Conservation (phyloP, 2,797 vertebrate species). For the Tragelaphus eurycerus region DNA sequence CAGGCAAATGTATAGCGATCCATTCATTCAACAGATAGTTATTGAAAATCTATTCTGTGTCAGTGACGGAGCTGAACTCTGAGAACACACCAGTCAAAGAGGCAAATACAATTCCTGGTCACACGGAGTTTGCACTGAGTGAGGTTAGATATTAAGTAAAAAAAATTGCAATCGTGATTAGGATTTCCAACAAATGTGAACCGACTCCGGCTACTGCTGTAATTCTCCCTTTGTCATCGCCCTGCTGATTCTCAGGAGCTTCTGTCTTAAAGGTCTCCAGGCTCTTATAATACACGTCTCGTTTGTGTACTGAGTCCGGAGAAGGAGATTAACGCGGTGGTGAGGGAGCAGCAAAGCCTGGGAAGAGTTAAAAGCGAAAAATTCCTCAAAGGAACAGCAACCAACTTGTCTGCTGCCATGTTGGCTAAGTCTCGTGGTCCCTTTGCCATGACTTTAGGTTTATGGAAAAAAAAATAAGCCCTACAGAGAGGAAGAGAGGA, state of each 20-base stretch:
- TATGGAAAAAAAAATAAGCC: slow-evolving; percentile 29
- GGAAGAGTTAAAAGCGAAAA: background rate
- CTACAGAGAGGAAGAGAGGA: slow-evolving; percentile 19
- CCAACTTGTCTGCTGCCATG: background rate
- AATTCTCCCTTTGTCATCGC: fast-evolving
- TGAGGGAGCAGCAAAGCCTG: background rate
- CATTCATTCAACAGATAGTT: background rate
- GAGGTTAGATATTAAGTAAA: background rate
- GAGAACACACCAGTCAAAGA: background rate
- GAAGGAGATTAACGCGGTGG: too few relatives aligned
- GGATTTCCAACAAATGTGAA: background rate
- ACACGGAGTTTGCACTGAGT: background rate
- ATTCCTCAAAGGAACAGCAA: background rate
- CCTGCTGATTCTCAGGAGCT: too few relatives aligned
- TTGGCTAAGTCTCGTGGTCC: background rate
- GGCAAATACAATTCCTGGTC: background rate
- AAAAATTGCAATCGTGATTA: fast-evolving
- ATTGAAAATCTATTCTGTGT: background rate
- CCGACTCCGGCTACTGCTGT: fast-evolving
- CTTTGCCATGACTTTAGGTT: slow-evolving; percentile 52
- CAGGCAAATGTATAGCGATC: background rate
- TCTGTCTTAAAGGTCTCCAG: background rate
- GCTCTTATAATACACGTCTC: fast-evolving
- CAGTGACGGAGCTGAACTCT: background rate
- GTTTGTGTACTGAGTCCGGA: fast-evolving